These are phyloP conservation scores for Dallia pectoralis DNA, from an alignment of 2,797 vertebrate genomes.

Conservation along the genomic window DNA sequence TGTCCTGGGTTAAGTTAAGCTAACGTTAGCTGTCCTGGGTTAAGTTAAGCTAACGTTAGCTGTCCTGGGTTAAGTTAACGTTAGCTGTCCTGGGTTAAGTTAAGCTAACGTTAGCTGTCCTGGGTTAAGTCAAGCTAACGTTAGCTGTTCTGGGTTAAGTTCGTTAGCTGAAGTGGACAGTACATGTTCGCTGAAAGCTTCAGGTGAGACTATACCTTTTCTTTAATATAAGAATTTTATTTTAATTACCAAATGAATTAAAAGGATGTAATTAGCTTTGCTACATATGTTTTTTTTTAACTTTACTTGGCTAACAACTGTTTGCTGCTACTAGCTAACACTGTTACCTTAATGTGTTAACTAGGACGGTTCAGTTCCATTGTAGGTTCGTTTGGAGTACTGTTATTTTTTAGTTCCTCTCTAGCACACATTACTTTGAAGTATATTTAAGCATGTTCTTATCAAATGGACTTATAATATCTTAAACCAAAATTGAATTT, in stretches of 20 bases:
- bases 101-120: not conserved
- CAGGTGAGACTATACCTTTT: not conserved
- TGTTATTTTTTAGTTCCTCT: too few relatives aligned
- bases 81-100: too few relatives aligned
- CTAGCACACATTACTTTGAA: too few relatives aligned
- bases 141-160: not conserved
- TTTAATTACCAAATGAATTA: too few relatives aligned
- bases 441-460: too few relatives aligned
- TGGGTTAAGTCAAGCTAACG: not conserved
- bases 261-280: not conserved
- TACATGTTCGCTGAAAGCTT: not conserved
- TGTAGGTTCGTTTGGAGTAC: too few relatives aligned
- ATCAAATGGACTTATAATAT: not conserved
- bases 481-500: not conserved
- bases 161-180: not conserved
- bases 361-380: too few relatives aligned
- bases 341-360: too few relatives aligned
- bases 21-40: too few relatives aligned
- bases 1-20: not conserved
- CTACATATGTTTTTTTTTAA: not conserved
- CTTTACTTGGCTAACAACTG: not conserved
- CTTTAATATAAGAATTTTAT: too few relatives aligned
- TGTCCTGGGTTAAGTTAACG: not conserved
- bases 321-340: too few relatives aligned
- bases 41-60: not conserved